Percentiles rank a stretch among this genome's conserved stretches.
phyloP scores from a whole-genome alignment of 2,888 invertebrate genomes.

The Anthrax anthrax region DNA sequence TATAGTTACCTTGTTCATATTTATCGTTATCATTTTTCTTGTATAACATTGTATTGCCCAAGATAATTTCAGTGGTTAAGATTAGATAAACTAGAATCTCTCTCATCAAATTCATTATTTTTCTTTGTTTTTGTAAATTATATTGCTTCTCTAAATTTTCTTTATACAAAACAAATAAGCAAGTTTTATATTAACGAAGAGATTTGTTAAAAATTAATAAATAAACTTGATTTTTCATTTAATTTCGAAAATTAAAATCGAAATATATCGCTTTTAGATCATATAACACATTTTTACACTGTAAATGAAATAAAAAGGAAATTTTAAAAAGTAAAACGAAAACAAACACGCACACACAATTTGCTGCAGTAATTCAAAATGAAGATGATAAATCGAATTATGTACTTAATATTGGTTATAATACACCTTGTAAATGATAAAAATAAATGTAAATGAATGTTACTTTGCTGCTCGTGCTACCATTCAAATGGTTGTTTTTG shows the following conservation, averaged over 20 bases:
- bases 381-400: background rate
- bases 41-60: slow-evolving; percentile 34
- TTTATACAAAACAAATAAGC: background rate
- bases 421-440: background rate
- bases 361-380: background rate
- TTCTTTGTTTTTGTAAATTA: background rate
- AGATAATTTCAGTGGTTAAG: slow-evolving; percentile 10
- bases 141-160: background rate
- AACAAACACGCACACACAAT: no score
- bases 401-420: background rate
- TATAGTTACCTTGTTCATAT: slow-evolving; percentile 39
- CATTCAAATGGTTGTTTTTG: background rate
- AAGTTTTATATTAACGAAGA: no score
- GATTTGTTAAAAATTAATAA: no score
- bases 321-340: no score
- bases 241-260: no score
- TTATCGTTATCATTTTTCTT: slow-evolving; percentile 37
- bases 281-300: no score
- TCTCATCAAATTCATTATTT: background rate
- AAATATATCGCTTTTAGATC: no score
- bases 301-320: no score
- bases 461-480: no score
- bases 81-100: slow-evolving; percentile 1
- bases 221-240: no score
- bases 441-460: background rate